A percentile compares a stretch with the other conserved stretches of the same genome.
phyloP scores from a whole-genome alignment of 2,888 invertebrate genomes.

The Agrochola lota region DNA sequence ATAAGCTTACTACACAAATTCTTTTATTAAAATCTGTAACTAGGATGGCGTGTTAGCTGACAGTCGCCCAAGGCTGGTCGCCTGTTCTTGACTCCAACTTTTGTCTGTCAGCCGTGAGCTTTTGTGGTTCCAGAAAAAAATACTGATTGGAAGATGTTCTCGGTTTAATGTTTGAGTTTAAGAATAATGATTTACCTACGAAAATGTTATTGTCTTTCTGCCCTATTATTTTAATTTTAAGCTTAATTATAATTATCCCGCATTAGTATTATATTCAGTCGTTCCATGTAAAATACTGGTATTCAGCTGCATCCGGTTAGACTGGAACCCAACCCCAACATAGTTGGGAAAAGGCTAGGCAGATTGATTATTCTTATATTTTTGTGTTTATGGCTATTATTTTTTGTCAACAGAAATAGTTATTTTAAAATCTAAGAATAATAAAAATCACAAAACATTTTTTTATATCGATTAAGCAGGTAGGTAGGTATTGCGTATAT shows the following conservation, averaged over 20 bases:
- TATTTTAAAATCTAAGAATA: not conserved
- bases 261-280: not conserved
- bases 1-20: not conserved
- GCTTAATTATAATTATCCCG: not conserved
- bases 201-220: not conserved
- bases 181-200: not conserved
- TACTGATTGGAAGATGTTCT: slow-evolving; percentile 3
- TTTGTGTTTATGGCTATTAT: not conserved
- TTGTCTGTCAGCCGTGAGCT: slow-evolving; percentile 15
- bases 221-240: not conserved
- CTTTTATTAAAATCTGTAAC: slow-evolving; percentile 34
- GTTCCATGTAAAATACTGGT: too few species aligned
- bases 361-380: not conserved
- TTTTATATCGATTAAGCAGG: too few species aligned
- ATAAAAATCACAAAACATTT: not conserved
- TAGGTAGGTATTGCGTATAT: not conserved
- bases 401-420: not conserved
- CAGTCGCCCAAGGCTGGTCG: slow-evolving; percentile 33
- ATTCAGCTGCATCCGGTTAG: too few species aligned
- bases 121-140: slow-evolving; percentile 30
- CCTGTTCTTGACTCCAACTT: slow-evolving; percentile 42
- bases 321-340: too few species aligned
- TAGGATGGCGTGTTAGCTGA: slow-evolving; percentile 11
- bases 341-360: too few species aligned
- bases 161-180: not conserved